These are phyloP conservation scores for Nycteola revayana DNA, from an alignment of 2,888 invertebrate species.

Conservation along the genomic window DNA sequence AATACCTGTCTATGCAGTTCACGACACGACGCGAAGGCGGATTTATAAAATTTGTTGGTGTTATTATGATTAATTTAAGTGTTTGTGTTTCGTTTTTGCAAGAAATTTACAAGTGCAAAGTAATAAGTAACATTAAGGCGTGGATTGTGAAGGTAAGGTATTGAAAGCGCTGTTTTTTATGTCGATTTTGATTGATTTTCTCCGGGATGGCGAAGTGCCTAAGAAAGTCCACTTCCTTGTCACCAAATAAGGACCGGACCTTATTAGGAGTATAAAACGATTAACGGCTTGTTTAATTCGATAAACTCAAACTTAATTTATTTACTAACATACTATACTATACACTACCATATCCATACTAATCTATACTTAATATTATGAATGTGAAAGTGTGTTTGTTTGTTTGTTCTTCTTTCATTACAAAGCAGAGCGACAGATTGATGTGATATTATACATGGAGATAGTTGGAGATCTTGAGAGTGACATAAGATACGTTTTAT, in stretches of 20 bases:
- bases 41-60: no score
- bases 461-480: background rate
- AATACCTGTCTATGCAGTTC: no score
- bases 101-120: no score
- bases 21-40: no score
- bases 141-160: background rate
- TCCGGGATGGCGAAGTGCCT: background rate
- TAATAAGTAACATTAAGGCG: no score
- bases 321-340: no score
- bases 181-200: background rate
- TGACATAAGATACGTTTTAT: background rate
- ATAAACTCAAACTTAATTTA: no score
- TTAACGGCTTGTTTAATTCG: no score
- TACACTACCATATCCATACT: no score
- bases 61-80: no score
- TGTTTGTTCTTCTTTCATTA: background rate
- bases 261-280: slow-evolving; percentile 1
- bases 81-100: no score
- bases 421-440: background rate
- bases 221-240: slow-evolving; percentile 3
- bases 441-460: background rate
- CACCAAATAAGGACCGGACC: slow-evolving; percentile 3
- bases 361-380: background rate
- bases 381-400: background rate
- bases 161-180: slow-evolving; percentile 2